Base-by-base conservation (phyloP, 2,888 invertebrate species). In the Dasypogon diadema region DNA sequence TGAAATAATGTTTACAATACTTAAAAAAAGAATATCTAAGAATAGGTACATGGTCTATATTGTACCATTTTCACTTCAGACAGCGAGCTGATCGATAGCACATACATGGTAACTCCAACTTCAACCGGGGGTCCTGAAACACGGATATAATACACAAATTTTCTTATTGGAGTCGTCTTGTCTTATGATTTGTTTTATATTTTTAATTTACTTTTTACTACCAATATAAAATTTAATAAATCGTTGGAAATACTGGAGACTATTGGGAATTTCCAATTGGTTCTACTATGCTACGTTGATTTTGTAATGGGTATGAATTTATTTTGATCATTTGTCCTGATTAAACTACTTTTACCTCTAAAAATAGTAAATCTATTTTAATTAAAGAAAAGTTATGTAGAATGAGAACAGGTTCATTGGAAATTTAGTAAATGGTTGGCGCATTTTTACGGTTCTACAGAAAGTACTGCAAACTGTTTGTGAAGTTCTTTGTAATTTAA, bases 41-140 rank as follows among this genome's bases (percentile, higher is more conserved):
- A 79, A 77, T 77, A 83, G 83, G 83, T 83, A 83, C 82, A 82
- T 80, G 80, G 80, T 81, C 81, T 81, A 80, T 87, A 34, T 87
- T 89, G 89, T 93, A 97, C 97, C 97, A 97, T 97, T 92, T 96
- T 93, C 89, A 96, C 97, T 92, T 97, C 97, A 88, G 96, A 97
- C 89, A 97, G 95, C 88, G 96, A 96, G 91, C 96, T 95, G 92
- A 97, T 97, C 90, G 95, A 95, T 89, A 97, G 93, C 90, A 97
- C 96, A 91, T 96, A 96, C 93, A 97, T 96, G 90, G 97, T 97
- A 90, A 97, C 95, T 88, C 96, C 96, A 88, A 97, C 97, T 89
- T 95, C 96, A 89, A 98, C 97, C 87, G 97, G 96, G 88, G 94
- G 93, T 92, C 95, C 96, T 97, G 93, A 89, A 95, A 92, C 82